phyloP scores from a whole-genome alignment of 2,888 invertebrate species.

The Chrysotoxum bicinctum region DNA sequence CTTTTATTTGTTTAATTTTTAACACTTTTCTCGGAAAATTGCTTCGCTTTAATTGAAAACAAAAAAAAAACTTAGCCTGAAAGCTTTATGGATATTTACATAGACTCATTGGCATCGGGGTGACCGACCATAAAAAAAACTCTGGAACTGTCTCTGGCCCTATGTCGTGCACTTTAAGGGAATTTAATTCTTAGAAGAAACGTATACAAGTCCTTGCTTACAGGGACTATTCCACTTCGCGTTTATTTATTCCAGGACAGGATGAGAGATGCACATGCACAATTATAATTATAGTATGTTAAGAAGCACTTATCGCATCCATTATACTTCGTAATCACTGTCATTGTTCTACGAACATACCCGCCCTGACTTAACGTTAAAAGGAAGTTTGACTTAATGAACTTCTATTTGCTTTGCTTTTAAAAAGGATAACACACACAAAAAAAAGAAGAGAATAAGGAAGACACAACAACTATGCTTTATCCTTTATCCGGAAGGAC shows the following conservation, averaged over 20 bases:
- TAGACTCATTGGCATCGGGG: slow-evolving; percentile 33
- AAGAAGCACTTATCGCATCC: slow-evolving; percentile 67
- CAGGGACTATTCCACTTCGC: neutral
- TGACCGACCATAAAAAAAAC: slow-evolving; percentile 8
- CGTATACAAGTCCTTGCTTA: neutral
- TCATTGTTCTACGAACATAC: slow-evolving; percentile 52
- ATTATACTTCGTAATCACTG: slow-evolving; percentile 65
- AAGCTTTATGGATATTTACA: slow-evolving; percentile 62
- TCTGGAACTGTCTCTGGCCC: neutral
- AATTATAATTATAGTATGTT: slow-evolving; percentile 56
- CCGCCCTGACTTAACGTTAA: slow-evolving; percentile 19
- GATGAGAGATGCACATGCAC: slow-evolving; percentile 57
- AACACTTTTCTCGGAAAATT: slow-evolving; percentile 20
- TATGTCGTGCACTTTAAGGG: slow-evolving; percentile 9
- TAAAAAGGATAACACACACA: slow-evolving; percentile 21
- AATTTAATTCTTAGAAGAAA: neutral
- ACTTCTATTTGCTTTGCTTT: slow-evolving; percentile 66
- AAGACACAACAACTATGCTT: slow-evolving; percentile 45
- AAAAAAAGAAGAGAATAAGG: slow-evolving; percentile 1
- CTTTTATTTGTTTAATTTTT: slow-evolving; percentile 18
- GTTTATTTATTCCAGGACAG: slow-evolving; percentile 18
- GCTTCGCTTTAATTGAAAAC: slow-evolving; percentile 52
- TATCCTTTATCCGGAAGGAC: slow-evolving; percentile 57
- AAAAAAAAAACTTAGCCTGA: slow-evolving; percentile 29
- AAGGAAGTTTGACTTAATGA: slow-evolving; percentile 68